These are phyloP conservation scores for Lasius fuliginosus DNA, from an alignment of 2,888 invertebrate species.

Conservation along the genomic window DNA sequence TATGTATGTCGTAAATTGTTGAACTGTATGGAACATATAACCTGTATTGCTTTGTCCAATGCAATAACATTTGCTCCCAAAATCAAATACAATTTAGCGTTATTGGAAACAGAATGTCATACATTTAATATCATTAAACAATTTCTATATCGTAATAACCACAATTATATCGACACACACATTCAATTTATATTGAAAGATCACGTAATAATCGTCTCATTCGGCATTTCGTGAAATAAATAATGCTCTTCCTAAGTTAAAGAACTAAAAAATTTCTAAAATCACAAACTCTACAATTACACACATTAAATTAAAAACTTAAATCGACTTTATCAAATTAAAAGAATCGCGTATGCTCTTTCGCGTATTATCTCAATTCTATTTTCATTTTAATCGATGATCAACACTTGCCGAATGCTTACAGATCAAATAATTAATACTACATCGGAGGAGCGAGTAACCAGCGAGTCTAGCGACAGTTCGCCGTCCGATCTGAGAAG, in stretches of 20 bases:
- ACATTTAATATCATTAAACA: neutral
- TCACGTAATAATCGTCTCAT: neutral
- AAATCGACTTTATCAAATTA: neutral
- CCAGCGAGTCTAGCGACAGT: constrained; percentile 65
- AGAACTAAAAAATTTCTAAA: neutral
- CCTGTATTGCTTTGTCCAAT: neutral
- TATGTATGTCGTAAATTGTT: neutral
- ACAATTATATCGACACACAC: neutral
- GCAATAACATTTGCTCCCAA: neutral
- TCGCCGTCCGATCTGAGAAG: constrained; percentile 73
- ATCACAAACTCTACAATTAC: neutral
- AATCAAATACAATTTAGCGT: neutral
- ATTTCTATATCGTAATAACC: neutral
- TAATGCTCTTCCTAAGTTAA: neutral
- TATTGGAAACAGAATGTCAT: neutral
- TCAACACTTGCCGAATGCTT: constrained; percentile 51
- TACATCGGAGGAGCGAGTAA: constrained; percentile 33
- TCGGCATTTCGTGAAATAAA: neutral
- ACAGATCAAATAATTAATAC: constrained; percentile 53
- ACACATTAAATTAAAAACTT: neutral
- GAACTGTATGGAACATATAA: constrained; percentile 11
- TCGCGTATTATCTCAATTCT: neutral
- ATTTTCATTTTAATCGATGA: constrained; percentile 21
- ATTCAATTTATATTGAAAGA: constrained; percentile 5
- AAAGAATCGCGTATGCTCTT: neutral